phyloP scores from a whole-genome alignment of 2,113 vertebrate species.

The Pardalotus punctatus region DNA sequence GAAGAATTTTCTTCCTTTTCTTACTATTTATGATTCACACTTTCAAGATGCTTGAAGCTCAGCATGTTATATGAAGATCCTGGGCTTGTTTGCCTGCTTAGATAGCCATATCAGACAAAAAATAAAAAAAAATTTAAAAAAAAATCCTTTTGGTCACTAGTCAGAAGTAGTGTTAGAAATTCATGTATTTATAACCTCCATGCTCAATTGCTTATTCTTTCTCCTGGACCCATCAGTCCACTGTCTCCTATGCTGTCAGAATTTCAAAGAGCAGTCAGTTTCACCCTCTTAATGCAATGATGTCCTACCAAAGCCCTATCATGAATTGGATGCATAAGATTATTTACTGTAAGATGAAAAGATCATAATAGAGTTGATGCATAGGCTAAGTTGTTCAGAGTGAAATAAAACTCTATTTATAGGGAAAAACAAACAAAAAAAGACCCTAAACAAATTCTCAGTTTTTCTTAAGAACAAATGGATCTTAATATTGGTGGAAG shows the following conservation, averaged over 20 bases:
- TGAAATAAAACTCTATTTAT: neutral
- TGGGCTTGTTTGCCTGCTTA: neutral
- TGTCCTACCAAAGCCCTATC: rapidly evolving
- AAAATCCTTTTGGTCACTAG: neutral
- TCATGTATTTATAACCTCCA: neutral
- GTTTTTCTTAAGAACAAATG: neutral
- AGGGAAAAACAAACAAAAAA: neutral
- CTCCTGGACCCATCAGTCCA: neutral
- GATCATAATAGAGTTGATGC: neutral
- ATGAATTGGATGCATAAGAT: neutral
- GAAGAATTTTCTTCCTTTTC: neutral
- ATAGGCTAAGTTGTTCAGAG: neutral
- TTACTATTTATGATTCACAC: neutral
- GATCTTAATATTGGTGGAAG: neutral
- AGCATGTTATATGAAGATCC: neutral
- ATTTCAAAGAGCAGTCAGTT: neutral
- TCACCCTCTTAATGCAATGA: neutral
- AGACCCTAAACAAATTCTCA: neutral
- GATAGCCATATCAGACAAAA: neutral
- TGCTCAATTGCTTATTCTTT: neutral
- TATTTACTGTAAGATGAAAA: neutral
- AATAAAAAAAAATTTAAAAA: neutral
- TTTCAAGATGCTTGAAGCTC: neutral
- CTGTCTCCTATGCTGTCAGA: neutral
- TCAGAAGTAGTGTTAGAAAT: neutral